Percentiles rank a stretch among this genome's conserved stretches.
These are phyloP conservation scores for Taenaris catops DNA, from an alignment of 2,888 invertebrate genomes.

Conservation along the genomic window DNA sequence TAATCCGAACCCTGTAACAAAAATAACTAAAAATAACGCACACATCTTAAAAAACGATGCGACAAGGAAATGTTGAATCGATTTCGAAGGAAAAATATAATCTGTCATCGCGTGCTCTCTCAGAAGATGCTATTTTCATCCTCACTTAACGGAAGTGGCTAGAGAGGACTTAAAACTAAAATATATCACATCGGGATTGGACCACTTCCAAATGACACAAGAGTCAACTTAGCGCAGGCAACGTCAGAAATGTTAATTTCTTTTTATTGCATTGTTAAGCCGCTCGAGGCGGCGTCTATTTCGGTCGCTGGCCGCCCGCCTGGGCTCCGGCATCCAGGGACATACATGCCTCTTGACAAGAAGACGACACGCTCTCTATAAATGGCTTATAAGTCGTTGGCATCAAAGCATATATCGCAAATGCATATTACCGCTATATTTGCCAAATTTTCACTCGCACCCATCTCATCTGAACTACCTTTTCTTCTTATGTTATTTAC, in stretches of 20 bases:
- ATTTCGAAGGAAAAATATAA: conserved; percentile 36
- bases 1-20: conserved; percentile 67
- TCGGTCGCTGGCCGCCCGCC: conserved; percentile 67
- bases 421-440: no score
- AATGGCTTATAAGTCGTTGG: conserved; percentile 63
- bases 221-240: conserved; percentile 73
- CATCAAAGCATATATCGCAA: conserved; percentile 32
- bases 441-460: no score
- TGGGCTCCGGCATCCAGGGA: conserved; percentile 66
- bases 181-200: conserved; percentile 63
- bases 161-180: conserved; percentile 54
- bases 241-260: conserved; percentile 72
- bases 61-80: conserved; percentile 11
- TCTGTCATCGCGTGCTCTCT: conserved; percentile 49
- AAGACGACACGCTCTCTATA: conserved; percentile 74
- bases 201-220: conserved; percentile 73
- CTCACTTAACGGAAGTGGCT: conserved; percentile 70
- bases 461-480: no score
- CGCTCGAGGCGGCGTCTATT: conserved; percentile 67
- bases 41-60: conserved; percentile 13
- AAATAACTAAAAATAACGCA: conserved; percentile 30
- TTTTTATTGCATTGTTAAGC: conserved; percentile 80
- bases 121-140: conserved; percentile 53
- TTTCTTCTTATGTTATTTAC: no score
- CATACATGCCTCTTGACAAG: conserved; percentile 66